Evolutionary conservation across 2,113 vertebrate species (phyloP), one percentile per base, ranked within the genome.

Genomic region (Sigmodon hispidus): DNA sequence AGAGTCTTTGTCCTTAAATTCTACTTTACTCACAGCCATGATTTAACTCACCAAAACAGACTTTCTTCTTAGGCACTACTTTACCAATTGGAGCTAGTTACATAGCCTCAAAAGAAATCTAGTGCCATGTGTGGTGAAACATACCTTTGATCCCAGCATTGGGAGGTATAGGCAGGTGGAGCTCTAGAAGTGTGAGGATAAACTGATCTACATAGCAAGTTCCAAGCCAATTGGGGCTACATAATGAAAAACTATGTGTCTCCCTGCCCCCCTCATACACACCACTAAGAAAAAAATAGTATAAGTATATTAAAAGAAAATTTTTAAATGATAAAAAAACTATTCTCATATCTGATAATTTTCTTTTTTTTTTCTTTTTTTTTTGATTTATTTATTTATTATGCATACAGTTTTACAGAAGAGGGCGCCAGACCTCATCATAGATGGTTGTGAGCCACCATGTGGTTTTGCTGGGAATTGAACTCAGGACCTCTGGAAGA

Each of bases 11-110:
- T 11, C 67, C 52, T 90, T 40, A 26, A 61, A 48, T 52, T 87
- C 73, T 81, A 29, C 45, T 73, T 90, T 16, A 87, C 10, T 63
- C 79, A 81, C 52, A 59, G 36, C 76, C 43, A 90, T 10, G 65
- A 31, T 50, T 86, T 59, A 75, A 88, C 34, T 85, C 59, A 89
- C 16, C 87, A 72, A 89, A 94, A 34, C 31, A 67, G 81, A 81
- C 52, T 81, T 81, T 93, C 77, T 94, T 85, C 61, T 72, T 40
- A 89, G 73, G 84, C 59, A 86, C 17, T 45, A n/a, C 21, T 91
- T 87, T 61, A 69, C 57, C 43, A 57, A 89, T 13, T 8, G 6
- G 48, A 31, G 43, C 43, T 70, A 93, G 61, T 70, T 93, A 31
- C 65, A 22, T 5, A 29, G 43, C 80, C 57, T 31, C 80, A 83